Base-by-base conservation (phyloP, 2,888 invertebrate genomes). In the Zonitis immaculata region DNA sequence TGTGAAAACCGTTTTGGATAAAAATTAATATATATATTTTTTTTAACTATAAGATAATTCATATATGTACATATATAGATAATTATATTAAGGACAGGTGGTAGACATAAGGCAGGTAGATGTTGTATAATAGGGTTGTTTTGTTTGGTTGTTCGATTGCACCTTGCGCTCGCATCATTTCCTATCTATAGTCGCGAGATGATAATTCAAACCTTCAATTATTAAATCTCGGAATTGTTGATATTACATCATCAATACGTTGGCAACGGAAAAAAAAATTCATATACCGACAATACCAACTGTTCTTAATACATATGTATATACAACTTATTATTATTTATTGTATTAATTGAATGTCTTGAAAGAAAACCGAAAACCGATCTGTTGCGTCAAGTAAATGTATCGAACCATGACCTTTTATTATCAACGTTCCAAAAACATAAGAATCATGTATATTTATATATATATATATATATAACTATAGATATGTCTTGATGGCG, bases 11-110 rank as follows among this genome's bases (percentile, higher is more conserved):
- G n/a, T n/a, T n/a, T n/a, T n/a, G n/a, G n/a, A n/a, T n/a, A n/a
- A n/a, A n/a, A n/a, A n/a, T n/a, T n/a, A n/a, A n/a, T n/a, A n/a
- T n/a, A n/a, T n/a, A n/a, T n/a, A n/a, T n/a, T n/a, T n/a, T n/a
- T n/a, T n/a, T n/a, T n/a, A n/a, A n/a, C n/a, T n/a, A n/a, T n/a
- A n/a, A n/a, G n/a, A n/a, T n/a, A n/a, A n/a, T n/a, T n/a, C n/a
- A n/a, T n/a, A n/a, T n/a, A n/a, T n/a, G n/a, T n/a, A n/a, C n/a
- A n/a, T n/a, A n/a, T 52, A 50, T 59, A 54, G 55, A 62, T 66
- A 69, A 71, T 70, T 68, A 69, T 57, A 56, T 57, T 60, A 60
- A 58, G 60, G 63, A 68, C 70, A 70, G 71, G 69, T 69, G 70
- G 68, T 49, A 66, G 68, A 63, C 69, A 62, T 63, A 63, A 61